Base-by-base conservation (phyloP, 2,888 invertebrate genomes). In the Lycia hirtaria region DNA sequence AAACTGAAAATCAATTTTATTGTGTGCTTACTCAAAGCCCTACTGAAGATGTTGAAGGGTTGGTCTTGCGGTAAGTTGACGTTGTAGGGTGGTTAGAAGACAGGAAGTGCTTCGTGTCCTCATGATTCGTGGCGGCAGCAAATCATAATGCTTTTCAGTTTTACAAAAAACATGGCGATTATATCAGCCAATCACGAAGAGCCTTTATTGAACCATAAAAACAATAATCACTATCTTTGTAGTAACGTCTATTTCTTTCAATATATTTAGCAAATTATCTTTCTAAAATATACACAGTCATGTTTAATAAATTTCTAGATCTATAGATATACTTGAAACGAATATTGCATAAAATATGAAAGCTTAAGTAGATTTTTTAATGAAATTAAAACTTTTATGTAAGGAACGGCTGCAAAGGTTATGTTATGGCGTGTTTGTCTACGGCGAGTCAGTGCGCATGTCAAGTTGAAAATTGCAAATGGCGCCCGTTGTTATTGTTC, bases 401-500 rank as follows among this genome's bases (percentile, higher is more conserved):
- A 22, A 62, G 61, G 56, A 53, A 50, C 87, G 75, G 62, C 75
- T 63, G 68, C 71, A 71, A 87, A 89, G 69, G 85, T 75, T 82
- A 83, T 69, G 69, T 83, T 82, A 78, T 76, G 74, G 28, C 82
- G 80, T 85, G 83, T 87, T 88, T 88, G 85, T 89, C 88, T 86
- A 81, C 81, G 80, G 77, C 85, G 84, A 89, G 87, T 80, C 86
- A 91, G 85, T 92, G 95, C 95, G 95, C 95, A 95, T 94, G 94
- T 94, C 94, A 94, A 92, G 93, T 94, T 94, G 94, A 94, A 95
- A 95, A 97, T 96, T 97, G 96, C 97, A 97, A 98, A 98, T 98
- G 98, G 98, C 98, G 97, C 96, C 97, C 95, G 97, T 97, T 98
- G 97, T 98, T 98, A 97, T 98, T 98, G 97, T 98, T 97, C 96